These are phyloP conservation scores for Eristalis tenax DNA, from an alignment of 2,888 invertebrate species.

Conservation along the genomic window DNA sequence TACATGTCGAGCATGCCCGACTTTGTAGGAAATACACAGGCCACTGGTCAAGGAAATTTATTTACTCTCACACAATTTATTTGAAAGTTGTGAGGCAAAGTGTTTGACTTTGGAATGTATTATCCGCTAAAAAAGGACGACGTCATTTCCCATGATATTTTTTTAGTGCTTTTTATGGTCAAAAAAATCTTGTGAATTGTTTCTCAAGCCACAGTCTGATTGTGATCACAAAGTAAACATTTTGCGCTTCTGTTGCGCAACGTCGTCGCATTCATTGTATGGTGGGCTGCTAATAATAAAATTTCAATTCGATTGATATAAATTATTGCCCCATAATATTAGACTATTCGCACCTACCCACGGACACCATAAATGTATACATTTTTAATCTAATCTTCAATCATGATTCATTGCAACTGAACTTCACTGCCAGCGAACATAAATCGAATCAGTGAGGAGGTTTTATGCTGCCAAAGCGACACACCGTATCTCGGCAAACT, in stretches of 20 bases:
- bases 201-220: background rate
- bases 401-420: constrained; percentile 20
- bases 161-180: no score
- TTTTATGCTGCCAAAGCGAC: constrained; percentile 5
- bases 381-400: background rate
- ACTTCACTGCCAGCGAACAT: background rate
- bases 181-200: no score
- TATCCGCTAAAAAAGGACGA: no score
- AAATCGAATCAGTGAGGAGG: constrained; percentile 3
- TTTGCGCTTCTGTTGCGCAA: constrained; percentile 7
- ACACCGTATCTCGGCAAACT: constrained; percentile 14
- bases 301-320: background rate
- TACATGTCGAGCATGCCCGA: no score
- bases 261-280: background rate
- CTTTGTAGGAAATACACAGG: no score
- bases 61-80: no score
- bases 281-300: background rate
- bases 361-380: background rate
- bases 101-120: no score
- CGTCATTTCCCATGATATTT: no score
- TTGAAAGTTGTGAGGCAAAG: no score
- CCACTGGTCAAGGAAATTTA: no score
- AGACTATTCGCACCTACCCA: background rate
- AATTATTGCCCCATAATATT: background rate
- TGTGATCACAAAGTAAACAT: background rate